Base-by-base conservation (phyloP, 1,140 invertebrate species). In the Dreissena polymorpha region DNA sequence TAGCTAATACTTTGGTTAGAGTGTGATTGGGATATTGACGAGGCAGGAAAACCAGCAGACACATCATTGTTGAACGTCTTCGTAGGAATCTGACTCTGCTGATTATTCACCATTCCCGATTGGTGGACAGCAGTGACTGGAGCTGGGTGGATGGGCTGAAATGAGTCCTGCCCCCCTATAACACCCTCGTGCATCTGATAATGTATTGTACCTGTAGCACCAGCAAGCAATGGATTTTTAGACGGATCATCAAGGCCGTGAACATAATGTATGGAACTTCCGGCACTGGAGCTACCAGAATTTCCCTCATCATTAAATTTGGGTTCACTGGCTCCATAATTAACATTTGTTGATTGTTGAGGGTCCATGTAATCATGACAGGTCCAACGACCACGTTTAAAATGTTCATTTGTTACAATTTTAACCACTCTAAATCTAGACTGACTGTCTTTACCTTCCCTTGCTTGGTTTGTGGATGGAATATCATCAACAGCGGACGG, bases 341-440 rank as follows among this genome's bases (percentile, higher is more conserved):
- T 67, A 69, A 68, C 21, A 39, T 72, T 74, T 55, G 53, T 51
- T 16, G 74, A 76, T 86, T 73, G 94, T 95, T 72, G 96, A 95
- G 90, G 96, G 94, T 98, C 97, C 88, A 98, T 94, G 93, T 98
- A 99, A 93, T 99, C 98, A 95, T 98, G 97, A 93, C 97, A 98
- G 88, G 96, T 96, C 98, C 98, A 99, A 89, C 98, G 94, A 49
- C 98, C 98, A 53, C 98, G 94, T 87, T 96, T 96, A 90, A 98
- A 98, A 6, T 98, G 98, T 92, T 98, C 97, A 74, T 90, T 89
- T 25, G 97, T 98, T 92, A 97, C 97, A 84, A 99, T 97, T 94
- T 98, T 99, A 29, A 99, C 97, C 86, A 99, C 97, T 94, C 98
- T 97, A 93, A 99, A 99, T 84, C 91, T 73, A 53, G 89, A 83